Conservation (phyloP, 2,888 invertebrate genomes). For the Tetranychus truncatus region DNA sequence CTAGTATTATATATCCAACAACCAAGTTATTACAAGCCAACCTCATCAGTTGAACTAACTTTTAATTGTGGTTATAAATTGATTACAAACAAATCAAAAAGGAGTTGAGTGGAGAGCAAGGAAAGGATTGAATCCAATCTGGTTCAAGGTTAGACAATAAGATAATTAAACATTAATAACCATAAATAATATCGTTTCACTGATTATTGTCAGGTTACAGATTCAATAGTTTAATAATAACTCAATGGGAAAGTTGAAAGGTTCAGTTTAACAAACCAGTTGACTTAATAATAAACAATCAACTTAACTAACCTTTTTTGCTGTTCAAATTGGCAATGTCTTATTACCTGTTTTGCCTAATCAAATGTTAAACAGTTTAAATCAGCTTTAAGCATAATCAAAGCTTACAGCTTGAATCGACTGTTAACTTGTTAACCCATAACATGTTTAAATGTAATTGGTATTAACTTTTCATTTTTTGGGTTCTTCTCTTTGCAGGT, state of each 20-base stretch:
- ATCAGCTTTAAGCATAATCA: too few species aligned
- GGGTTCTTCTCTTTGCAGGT: slow-evolving; percentile 28
- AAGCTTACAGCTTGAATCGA: too few species aligned
- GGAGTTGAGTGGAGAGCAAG: too few species aligned
- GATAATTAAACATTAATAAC: not conserved
- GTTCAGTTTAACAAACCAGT: not conserved
- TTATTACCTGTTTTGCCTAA: too few species aligned
- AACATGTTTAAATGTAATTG: not conserved
- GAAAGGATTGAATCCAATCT: not conserved
- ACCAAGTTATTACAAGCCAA: not conserved
- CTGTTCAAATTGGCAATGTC: not conserved
- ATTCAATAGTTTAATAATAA: too few species aligned
- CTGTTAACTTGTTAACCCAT: not conserved
- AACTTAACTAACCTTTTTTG: not conserved
- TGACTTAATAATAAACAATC: not conserved
- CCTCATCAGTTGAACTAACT: not conserved
- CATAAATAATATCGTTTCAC: not conserved
- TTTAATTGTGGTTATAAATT: not conserved
- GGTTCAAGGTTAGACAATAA: slow-evolving; percentile 1
- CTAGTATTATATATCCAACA: not conserved
- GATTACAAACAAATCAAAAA: not conserved
- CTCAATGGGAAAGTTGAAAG: not conserved
- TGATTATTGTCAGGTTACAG: not conserved
- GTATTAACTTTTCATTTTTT: not conserved
- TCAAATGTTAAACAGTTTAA: too few species aligned